phyloP scores from a whole-genome alignment of 2,888 invertebrate genomes.

The Polymixis flavicincta region DNA sequence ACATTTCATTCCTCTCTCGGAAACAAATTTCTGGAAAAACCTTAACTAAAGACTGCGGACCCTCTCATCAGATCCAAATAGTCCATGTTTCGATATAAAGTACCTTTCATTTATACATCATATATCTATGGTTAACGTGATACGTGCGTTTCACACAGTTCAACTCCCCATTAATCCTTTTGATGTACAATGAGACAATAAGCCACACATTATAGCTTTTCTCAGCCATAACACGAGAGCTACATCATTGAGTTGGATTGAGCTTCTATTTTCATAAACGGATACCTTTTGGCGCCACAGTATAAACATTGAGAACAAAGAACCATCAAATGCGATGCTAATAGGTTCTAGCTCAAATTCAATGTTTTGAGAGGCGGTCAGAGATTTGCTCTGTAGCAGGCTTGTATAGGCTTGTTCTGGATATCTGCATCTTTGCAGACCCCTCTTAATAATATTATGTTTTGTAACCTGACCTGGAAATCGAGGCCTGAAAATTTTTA shows the following conservation, averaged over 20 bases:
- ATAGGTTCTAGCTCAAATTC: conserved; percentile 2
- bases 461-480: conserved; percentile 41
- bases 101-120: too few species aligned
- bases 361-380: conserved; percentile 21
- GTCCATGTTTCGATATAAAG: neutral
- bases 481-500: conserved; percentile 4
- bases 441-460: neutral
- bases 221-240: conserved; percentile 25
- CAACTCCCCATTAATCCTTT: neutral
- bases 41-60: neutral
- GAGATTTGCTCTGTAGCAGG: conserved; percentile 12
- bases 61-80: neutral
- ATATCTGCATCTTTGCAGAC: neutral
- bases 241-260: conserved; percentile 2
- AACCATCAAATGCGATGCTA: conserved; percentile 26
- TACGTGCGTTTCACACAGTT: neutral
- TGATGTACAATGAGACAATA: conserved; percentile 2
- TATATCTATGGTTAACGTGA: too few species aligned
- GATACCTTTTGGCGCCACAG: conserved; percentile 27
- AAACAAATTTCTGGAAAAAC: neutral
- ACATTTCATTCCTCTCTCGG: neutral
- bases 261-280: conserved; percentile 16
- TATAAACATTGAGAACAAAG: conserved; percentile 45
- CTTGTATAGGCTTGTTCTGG: neutral
- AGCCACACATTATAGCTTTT: conserved; percentile 2